Percentiles rank a stretch among this genome's conserved stretches.
Evolutionary conservation across 2,113 vertebrate genomes (phyloP).

Genomic region (Tylochromis polylepis): DNA sequence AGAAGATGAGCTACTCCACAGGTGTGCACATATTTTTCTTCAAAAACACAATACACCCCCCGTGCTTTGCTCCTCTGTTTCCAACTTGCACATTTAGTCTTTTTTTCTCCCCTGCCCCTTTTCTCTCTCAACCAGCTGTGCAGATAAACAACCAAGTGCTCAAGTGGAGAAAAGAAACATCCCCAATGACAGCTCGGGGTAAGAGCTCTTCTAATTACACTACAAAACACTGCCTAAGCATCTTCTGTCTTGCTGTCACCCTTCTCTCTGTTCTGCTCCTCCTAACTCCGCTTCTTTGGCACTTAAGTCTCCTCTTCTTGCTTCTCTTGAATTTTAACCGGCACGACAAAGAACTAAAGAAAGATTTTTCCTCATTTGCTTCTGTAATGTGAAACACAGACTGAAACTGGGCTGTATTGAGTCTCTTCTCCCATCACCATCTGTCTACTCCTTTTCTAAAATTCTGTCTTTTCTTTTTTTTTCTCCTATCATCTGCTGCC

Average conservation of each 20-base stretch:
- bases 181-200: slow-evolving; percentile 20
- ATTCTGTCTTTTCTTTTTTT: neutral
- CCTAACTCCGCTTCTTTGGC: neutral
- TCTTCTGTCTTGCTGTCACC: slow-evolving; percentile 2
- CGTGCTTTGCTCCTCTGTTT: slow-evolving; percentile 7
- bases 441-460: neutral
- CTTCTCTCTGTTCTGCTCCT: neutral
- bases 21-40: neutral
- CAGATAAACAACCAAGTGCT: slow-evolving; percentile 53
- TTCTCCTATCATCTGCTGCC: neutral
- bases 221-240: slow-evolving; percentile 34
- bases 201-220: slow-evolving; percentile 51
- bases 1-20: neutral
- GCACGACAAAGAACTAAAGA: neutral
- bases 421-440: neutral
- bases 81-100: neutral
- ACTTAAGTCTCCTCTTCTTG: neutral
- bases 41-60: neutral
- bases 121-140: slow-evolving; percentile 40
- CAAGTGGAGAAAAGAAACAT: slow-evolving; percentile 44
- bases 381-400: neutral
- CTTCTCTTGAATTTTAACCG: slow-evolving; percentile 14
- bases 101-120: neutral
- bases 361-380: neutral
- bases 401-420: neutral